phyloP scores from a whole-genome alignment of 2,888 invertebrate genomes.

The Pyrgus malvae region DNA sequence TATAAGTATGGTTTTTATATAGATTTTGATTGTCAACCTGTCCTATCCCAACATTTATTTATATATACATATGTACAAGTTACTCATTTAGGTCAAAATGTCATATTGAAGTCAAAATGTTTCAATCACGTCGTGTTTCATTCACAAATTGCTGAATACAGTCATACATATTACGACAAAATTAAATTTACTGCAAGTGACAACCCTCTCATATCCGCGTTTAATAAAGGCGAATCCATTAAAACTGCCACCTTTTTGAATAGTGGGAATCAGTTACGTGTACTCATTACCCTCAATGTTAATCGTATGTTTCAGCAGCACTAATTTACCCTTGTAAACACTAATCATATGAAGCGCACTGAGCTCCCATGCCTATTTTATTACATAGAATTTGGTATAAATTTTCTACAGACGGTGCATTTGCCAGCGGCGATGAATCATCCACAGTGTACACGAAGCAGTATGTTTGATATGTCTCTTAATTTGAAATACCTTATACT shows the following conservation, averaged over 20 bases:
- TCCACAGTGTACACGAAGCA: neutral
- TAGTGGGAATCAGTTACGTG: slow-evolving; percentile 11
- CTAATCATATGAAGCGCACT: slow-evolving; percentile 17
- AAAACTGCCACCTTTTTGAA: slow-evolving; percentile 6
- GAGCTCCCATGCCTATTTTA: slow-evolving; percentile 14
- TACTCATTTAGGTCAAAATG: too few relatives aligned
- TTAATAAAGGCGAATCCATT: neutral
- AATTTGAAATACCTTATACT: too few relatives aligned
- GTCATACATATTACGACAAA: too few relatives aligned
- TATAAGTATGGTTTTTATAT: too few relatives aligned
- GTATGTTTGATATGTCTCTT: neutral
- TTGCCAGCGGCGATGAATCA: neutral
- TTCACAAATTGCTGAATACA: too few relatives aligned
- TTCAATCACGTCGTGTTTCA: too few relatives aligned
- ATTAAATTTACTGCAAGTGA: too few relatives aligned
- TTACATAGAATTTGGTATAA: slow-evolving; percentile 18
- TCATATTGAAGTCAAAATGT: too few relatives aligned
- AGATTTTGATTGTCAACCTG: too few relatives aligned
- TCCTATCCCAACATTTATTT: too few relatives aligned
- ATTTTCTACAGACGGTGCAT: slow-evolving; percentile 14
- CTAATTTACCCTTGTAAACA: slow-evolving; percentile 11
- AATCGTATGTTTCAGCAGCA: slow-evolving; percentile 12
- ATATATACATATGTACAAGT: too few relatives aligned
- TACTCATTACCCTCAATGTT: slow-evolving; percentile 4
- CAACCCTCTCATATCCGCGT: neutral